These are phyloP conservation scores for Cryptus viduatorius DNA, from an alignment of 2,888 invertebrate genomes.

Conservation along the genomic window DNA sequence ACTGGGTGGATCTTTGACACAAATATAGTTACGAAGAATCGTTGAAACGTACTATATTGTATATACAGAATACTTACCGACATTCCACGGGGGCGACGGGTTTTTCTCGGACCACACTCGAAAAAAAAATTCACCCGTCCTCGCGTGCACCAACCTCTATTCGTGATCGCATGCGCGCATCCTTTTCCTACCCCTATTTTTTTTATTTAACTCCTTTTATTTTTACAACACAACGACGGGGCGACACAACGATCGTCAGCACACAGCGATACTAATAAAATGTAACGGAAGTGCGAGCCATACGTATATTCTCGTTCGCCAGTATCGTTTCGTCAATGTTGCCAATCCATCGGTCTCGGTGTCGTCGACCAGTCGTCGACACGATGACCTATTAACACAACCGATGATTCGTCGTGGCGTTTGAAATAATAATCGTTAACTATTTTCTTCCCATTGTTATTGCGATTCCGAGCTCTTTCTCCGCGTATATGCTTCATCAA, in stretches of 20 bases:
- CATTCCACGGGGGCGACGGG: conserved; percentile 74
- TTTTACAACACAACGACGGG: conserved; percentile 58
- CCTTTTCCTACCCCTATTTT: conserved; percentile 59
- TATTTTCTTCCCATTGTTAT: not conserved
- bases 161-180: conserved; percentile 68
- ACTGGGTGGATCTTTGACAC: conserved; percentile 33
- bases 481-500: not conserved
- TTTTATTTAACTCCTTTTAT: conserved; percentile 38
- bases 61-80: conserved; percentile 74
- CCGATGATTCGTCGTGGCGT: not conserved
- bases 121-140: conserved; percentile 62
- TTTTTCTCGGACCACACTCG: conserved; percentile 61
- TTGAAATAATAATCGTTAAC: not conserved
- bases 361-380: not conserved
- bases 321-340: conserved; percentile 49
- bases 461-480: not conserved
- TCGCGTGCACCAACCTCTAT: conserved; percentile 52
- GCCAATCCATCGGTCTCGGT: conserved; percentile 28
- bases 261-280: conserved; percentile 69
- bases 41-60: conserved; percentile 44
- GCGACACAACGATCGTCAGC: conserved; percentile 55
- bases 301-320: conserved; percentile 55
- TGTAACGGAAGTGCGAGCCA: conserved; percentile 75
- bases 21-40: conserved; percentile 22
- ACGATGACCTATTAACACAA: not conserved